phyloP scores from a whole-genome alignment of 2,797 vertebrate genomes.

The Nasua narica region DNA sequence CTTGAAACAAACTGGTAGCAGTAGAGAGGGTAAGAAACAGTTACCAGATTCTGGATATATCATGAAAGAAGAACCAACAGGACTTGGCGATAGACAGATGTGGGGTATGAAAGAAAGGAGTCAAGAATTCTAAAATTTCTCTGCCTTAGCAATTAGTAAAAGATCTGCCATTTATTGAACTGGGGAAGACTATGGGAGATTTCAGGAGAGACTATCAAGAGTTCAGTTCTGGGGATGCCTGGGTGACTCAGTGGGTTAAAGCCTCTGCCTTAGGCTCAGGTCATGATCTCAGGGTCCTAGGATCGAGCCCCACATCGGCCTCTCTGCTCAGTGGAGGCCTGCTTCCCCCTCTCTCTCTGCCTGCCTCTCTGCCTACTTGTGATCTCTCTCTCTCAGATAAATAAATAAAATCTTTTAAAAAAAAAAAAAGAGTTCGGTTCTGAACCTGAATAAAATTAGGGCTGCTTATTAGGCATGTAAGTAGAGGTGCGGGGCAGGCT shows the following conservation, averaged over 20 bases:
- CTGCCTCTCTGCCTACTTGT: too few species aligned
- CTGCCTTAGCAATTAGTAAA: neutral
- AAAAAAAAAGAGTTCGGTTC: neutral
- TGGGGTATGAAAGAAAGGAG: neutral
- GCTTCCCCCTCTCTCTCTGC: too few species aligned
- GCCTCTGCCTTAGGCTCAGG: too few species aligned
- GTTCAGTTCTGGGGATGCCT: neutral
- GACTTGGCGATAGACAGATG: neutral
- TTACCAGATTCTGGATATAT: neutral
- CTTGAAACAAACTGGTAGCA: neutral
- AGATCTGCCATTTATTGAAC: neutral
- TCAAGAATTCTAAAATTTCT: neutral
- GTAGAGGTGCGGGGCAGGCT: neutral
- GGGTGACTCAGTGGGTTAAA: too few species aligned
- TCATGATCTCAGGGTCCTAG: too few species aligned
- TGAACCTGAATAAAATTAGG: neutral
- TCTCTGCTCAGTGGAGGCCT: too few species aligned
- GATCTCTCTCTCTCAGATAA: too few species aligned
- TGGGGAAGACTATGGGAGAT: neutral
- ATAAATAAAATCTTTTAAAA: too few species aligned
- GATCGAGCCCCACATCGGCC: too few species aligned
- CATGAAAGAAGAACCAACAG: neutral
- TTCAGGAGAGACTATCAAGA: neutral
- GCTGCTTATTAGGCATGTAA: neutral
- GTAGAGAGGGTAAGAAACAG: neutral